Percentiles rank a stretch among this genome's conserved stretches.
Conservation (phyloP, 2,888 invertebrate species). For the Oeneis ivallda region DNA sequence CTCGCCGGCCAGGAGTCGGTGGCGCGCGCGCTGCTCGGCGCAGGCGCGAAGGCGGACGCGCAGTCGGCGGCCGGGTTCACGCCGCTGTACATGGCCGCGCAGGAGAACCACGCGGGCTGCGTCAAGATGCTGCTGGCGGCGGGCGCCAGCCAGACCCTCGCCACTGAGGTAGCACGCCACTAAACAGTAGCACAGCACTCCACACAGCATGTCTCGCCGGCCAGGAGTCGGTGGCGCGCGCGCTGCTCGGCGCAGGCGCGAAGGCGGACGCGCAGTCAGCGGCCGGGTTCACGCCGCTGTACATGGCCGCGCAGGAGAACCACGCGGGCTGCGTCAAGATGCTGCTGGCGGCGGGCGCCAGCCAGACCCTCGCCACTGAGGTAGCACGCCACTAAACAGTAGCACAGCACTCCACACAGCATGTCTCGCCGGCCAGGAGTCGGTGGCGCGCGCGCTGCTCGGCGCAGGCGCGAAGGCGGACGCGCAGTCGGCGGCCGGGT, state of each 20-base stretch:
- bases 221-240: constrained; percentile 95
- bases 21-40: constrained; percentile 93
- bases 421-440: no score
- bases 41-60: constrained; percentile 96
- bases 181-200: no score
- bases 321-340: constrained; percentile 96
- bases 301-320: constrained; percentile 99
- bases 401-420: no score
- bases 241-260: constrained; percentile 94
- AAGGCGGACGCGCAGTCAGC: constrained; percentile 98
- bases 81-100: constrained; percentile 99
- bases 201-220: constrained; percentile 99
- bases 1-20: no score
- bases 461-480: no score
- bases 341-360: constrained; percentile 95
- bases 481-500: no score
- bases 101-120: constrained; percentile 96
- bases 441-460: no score
- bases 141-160: constrained; percentile 97
- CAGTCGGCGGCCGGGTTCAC: constrained; percentile 99
- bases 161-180: constrained; percentile 98
- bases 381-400: constrained; percentile 62
- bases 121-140: constrained; percentile 95
- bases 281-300: constrained; percentile 98
- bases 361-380: constrained; percentile 98